Evolutionary conservation across 2,797 vertebrate species (phyloP).

Genomic region (Lacerta agilis): DNA sequence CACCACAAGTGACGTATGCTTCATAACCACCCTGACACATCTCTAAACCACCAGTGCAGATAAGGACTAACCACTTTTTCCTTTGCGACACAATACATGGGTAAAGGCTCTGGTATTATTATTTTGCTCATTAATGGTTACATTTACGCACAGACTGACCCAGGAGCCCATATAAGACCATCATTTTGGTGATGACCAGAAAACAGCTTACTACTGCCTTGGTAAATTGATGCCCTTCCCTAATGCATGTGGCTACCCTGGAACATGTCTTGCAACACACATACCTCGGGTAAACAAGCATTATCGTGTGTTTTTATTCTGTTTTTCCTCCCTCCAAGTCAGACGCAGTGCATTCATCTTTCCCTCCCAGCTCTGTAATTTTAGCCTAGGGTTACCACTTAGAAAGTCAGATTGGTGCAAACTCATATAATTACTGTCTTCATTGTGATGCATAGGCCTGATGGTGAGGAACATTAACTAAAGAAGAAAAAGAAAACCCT

Average conservation of each 20-base stretch:
- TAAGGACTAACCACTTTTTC: conserved; percentile 3
- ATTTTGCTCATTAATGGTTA: conserved; percentile 32
- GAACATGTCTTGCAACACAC: background rate
- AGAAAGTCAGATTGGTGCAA: conserved; percentile 44
- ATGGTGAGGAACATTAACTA: conserved; percentile 58
- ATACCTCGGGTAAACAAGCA: conserved; percentile 8
- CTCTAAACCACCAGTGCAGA: conserved; percentile 1
- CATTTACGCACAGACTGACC: conserved; percentile 21
- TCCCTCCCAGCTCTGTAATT: conserved; percentile 5
- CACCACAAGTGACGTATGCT: background rate
- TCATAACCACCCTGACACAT: conserved; percentile 9
- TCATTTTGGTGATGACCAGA: background rate
- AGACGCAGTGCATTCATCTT: fast-evolving
- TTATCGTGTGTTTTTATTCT: background rate
- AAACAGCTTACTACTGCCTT: conserved; percentile 24
- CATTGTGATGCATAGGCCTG: conserved; percentile 44
- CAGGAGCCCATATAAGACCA: conserved; percentile 1
- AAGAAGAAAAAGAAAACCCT: conserved; percentile 51
- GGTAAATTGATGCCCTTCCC: conserved; percentile 26
- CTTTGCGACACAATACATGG: conserved; percentile 9
- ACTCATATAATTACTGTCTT: conserved; percentile 50
- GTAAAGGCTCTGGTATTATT: background rate
- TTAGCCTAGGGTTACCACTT: conserved; percentile 34
- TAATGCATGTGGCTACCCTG: conserved; percentile 6
- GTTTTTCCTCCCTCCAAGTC: conserved; percentile 16